Base-by-base conservation (phyloP, 2,888 invertebrate species). In the Drosophila demipolita region DNA sequence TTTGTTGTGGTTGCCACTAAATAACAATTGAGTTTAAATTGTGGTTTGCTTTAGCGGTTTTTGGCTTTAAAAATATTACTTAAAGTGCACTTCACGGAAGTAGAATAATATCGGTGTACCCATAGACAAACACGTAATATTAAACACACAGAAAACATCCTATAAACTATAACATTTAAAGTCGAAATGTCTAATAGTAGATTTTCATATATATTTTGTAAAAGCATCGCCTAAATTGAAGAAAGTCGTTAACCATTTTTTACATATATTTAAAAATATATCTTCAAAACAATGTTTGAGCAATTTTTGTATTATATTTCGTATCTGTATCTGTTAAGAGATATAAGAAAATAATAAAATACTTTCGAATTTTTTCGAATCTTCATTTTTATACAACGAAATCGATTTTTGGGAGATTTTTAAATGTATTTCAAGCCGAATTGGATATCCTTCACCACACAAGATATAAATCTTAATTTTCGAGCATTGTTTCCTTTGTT, bases 1-100 rank as follows among this genome's bases (percentile, higher is more conserved):
- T 66, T 72, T 64, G 29, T 38, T 68, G 75, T 50, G 72, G 75
- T 61, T 65, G 35, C 20, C 23, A 38, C 26, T 65, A 62, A 40
- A 42, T 59, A 60, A 65, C 65, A 72, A 68, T 72, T 63, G 76
- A 75, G 67, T 79, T 65, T 36, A 49, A 60, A 50, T 58, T 75
- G 75, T 59, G 75, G 75, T 62, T 70, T 29, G 42, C 35, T 32
- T 23, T 20, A 29, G 11, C 52, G 72, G 61, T 49, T 71, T 48
- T 33, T 26, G 23, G 1, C 17, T 11, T 26, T 1, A 26, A 4
- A 26, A 12, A 38, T 29, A 1, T 29, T 8, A 20, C 29, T 29
- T 29, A 17, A 29, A 20, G 2, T 33, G 52, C 33, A n/a, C 15
- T n/a, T 29, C 29, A 49, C 9, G 9, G 26, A 49, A 17, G 6